Evolutionary conservation across 2,888 invertebrate genomes (phyloP).

Genomic region (Pristionchus entomophagus): DNA sequence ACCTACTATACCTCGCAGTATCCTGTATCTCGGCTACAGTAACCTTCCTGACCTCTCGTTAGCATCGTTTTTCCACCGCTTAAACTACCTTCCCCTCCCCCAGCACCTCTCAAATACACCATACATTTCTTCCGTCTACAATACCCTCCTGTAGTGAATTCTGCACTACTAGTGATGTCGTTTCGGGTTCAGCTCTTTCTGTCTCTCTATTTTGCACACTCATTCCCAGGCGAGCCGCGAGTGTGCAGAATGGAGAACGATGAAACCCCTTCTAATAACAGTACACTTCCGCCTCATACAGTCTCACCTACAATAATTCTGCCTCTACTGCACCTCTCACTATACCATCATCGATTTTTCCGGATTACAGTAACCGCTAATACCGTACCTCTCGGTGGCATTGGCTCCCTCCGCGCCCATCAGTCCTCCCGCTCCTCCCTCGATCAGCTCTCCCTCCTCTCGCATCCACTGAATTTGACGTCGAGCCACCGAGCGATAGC

Average conservation of each 20-base stretch:
- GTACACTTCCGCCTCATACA: no score
- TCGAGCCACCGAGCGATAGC: constrained; percentile 36
- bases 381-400: constrained; percentile 40
- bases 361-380: neutral
- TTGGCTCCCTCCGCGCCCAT: constrained; percentile 31
- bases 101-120: neutral
- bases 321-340: no score
- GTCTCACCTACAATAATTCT: no score
- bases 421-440: constrained; percentile 13
- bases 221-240: no score
- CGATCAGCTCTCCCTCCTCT: constrained; percentile 1
- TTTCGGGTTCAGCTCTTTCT: no score
- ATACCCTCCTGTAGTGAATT: neutral
- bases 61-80: neutral
- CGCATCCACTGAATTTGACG: constrained; percentile 47
- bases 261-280: neutral
- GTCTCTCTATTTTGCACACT: no score
- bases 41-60: no score
- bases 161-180: neutral
- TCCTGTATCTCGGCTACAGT: no score
- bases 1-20: no score
- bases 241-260: no score
- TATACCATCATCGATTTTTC: no score
- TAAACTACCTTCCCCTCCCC: neutral
- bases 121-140: neutral